phyloP scores from a whole-genome alignment of 2,797 vertebrate genomes.

The Muscicapa striata region DNA sequence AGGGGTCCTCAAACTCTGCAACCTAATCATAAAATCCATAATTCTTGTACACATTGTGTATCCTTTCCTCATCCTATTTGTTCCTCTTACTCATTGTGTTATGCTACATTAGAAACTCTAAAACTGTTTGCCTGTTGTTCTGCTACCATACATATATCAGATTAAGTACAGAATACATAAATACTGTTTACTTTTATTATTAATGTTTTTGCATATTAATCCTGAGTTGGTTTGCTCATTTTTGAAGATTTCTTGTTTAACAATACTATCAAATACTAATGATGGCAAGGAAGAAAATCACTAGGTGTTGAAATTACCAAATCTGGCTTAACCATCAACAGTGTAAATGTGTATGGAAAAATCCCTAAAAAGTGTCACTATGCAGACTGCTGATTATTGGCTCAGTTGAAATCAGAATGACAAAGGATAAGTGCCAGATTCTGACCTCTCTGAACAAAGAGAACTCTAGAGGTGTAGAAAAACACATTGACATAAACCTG shows the following conservation, averaged over 20 bases:
- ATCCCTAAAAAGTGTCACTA: neutral
- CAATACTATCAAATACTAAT: neutral
- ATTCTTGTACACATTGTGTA: neutral
- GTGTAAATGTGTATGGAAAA: neutral
- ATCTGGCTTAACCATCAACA: neutral
- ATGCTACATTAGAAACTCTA: neutral
- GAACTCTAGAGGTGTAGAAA: neutral
- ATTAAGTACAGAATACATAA: neutral
- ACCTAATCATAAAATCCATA: neutral
- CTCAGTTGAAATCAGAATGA: neutral
- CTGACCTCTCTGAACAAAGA: neutral
- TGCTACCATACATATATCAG: neutral
- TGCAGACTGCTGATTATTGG: neutral
- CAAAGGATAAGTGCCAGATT: neutral
- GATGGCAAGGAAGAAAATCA: neutral
- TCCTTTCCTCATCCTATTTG: neutral
- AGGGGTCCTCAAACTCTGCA: neutral
- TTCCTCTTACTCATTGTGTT: neutral
- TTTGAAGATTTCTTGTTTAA: neutral
- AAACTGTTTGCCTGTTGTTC: neutral
- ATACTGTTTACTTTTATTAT: neutral
- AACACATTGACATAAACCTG: neutral
- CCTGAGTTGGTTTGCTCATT: neutral
- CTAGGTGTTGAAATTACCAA: neutral
- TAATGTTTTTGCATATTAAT: neutral